Evolutionary conservation across 2,113 vertebrate genomes (phyloP).

Genomic region (Lepus timidus): DNA sequence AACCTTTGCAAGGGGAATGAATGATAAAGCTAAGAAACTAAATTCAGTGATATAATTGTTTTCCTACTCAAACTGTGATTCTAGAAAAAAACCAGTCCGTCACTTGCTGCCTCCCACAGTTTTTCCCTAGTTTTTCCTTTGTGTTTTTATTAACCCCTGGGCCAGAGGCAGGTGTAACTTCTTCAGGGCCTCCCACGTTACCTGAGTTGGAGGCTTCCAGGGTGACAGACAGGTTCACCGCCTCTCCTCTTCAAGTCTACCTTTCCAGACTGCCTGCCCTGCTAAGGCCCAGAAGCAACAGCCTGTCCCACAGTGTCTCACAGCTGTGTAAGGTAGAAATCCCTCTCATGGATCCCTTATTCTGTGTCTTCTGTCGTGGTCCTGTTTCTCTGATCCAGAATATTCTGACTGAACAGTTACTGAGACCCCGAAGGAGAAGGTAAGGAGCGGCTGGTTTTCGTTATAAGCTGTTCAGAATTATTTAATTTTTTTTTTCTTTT

Average conservation of each 20-base stretch:
- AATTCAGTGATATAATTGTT: background rate
- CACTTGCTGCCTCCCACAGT: background rate
- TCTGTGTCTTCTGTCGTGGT: background rate
- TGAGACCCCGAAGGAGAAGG: background rate
- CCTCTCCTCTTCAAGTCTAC: background rate
- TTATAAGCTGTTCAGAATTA: slow-evolving; percentile 31
- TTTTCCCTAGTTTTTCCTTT: no score
- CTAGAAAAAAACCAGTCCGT: background rate
- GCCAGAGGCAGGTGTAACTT: background rate
- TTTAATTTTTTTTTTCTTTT: background rate
- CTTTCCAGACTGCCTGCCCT: background rate
- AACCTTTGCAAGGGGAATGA: background rate
- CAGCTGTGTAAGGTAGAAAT: background rate
- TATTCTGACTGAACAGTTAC: background rate
- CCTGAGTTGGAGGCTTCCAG: background rate
- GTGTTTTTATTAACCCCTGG: background rate
- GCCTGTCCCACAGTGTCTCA: background rate
- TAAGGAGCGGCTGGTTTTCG: background rate
- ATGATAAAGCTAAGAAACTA: background rate
- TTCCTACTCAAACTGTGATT: background rate
- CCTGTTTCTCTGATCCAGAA: background rate
- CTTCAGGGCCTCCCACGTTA: background rate
- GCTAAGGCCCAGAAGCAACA: background rate
- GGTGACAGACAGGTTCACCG: background rate
- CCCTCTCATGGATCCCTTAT: background rate